Conservation (phyloP, 2,888 invertebrate species). For the Adelognathus sp. region DNA sequence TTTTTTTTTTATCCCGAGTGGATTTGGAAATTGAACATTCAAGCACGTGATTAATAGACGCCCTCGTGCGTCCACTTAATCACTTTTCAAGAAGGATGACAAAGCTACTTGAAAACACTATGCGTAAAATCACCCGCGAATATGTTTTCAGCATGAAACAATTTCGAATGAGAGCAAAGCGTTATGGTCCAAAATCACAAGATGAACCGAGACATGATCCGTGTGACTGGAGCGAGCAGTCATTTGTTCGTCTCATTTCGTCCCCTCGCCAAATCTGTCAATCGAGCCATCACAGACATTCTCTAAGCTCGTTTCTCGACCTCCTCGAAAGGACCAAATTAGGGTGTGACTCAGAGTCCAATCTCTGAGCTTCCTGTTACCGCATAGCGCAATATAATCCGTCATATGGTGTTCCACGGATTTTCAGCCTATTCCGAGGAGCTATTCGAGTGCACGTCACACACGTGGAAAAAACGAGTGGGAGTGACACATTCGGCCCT, state of each 20-base stretch:
- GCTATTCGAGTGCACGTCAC: not conserved
- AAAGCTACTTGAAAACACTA: too few species aligned
- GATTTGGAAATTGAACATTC: too few species aligned
- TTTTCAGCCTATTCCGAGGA: constrained; percentile 10
- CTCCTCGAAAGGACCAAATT: constrained; percentile 24
- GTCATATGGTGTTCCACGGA: constrained; percentile 25
- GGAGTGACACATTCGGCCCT: constrained; percentile 42
- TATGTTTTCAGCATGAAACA: too few species aligned
- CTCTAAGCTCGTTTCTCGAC: not conserved
- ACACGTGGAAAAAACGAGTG: constrained; percentile 29
- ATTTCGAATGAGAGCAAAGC: too few species aligned
- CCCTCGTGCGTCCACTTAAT: too few species aligned
- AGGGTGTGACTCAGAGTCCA: constrained; percentile 38
- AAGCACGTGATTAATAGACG: too few species aligned
- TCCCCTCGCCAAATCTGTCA: constrained; percentile 42
- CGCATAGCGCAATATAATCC: constrained; percentile 35
- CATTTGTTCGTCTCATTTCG: constrained; percentile 19
- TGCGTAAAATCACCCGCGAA: too few species aligned
- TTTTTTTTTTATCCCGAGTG: too few species aligned
- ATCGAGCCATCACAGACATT: constrained; percentile 2
- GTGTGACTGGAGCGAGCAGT: not conserved
- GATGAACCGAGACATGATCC: not conserved
- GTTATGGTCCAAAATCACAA: too few species aligned
- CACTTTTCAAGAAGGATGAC: too few species aligned
- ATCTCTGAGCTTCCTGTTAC: constrained; percentile 14